A percentile compares a stretch with the other conserved stretches of the same genome.
These are phyloP conservation scores for Amblyopsis hoosieri DNA, from an alignment of 2,797 vertebrate species.

Conservation along the genomic window DNA sequence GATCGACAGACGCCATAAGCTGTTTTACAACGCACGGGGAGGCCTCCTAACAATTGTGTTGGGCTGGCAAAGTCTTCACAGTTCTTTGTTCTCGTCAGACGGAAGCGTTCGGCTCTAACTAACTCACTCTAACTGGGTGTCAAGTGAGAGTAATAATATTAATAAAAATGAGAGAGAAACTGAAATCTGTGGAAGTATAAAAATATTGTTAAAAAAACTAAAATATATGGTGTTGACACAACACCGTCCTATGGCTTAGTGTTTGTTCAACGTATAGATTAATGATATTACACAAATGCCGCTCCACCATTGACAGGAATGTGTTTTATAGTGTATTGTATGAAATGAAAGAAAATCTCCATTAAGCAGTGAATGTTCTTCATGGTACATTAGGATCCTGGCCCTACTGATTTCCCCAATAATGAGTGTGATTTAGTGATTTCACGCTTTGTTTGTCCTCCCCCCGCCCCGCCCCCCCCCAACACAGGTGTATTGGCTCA, in stretches of 20 bases:
- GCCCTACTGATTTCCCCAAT: slow-evolving; percentile 75
- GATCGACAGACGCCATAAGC: slow-evolving; percentile 58
- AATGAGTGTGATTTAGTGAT: slow-evolving; percentile 83
- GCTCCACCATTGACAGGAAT: slow-evolving; percentile 50
- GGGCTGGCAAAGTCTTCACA: slow-evolving; percentile 21
- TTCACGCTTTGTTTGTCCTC: slow-evolving; percentile 82
- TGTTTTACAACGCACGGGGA: slow-evolving; percentile 45
- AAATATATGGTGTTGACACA: background rate
- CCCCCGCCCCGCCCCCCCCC: slow-evolving; percentile 55
- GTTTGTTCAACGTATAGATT: slow-evolving; percentile 29
- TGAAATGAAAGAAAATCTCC: slow-evolving; percentile 67
- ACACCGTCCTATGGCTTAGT: background rate
- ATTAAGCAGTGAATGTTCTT: slow-evolving; percentile 79
- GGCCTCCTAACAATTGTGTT: slow-evolving; percentile 18
- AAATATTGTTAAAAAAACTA: background rate
- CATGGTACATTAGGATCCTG: slow-evolving; percentile 79
- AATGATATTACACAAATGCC: slow-evolving; percentile 39
- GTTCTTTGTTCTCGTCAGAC: slow-evolving; percentile 40
- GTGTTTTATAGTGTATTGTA: slow-evolving; percentile 6
- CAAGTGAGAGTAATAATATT: background rate
- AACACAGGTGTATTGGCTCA: slow-evolving; percentile 80
- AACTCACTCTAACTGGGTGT: no score
- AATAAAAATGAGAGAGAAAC: background rate
- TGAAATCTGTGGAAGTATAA: background rate
- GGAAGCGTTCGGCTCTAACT: slow-evolving; percentile 2